These are phyloP conservation scores for Zaprionus africanus DNA, from an alignment of 1,140 invertebrate genomes.

Conservation along the genomic window DNA sequence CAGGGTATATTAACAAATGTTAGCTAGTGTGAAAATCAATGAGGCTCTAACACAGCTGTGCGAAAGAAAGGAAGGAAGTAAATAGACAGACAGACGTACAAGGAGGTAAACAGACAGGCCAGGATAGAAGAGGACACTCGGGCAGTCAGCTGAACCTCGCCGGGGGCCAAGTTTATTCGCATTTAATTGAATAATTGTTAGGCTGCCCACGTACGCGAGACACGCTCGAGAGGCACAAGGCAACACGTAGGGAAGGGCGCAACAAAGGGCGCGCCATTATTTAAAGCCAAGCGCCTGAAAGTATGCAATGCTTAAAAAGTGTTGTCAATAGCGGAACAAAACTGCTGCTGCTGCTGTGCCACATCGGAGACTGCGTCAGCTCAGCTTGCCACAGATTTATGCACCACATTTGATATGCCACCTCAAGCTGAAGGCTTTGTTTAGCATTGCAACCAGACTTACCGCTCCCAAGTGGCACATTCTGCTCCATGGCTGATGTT, in stretches of 20 bases:
- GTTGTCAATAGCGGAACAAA: conserved; percentile 12
- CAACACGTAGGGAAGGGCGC: neutral
- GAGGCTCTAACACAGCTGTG: conserved; percentile 37
- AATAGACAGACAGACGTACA: neutral
- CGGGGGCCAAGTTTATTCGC: conserved; percentile 65
- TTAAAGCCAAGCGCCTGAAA: conserved; percentile 41
- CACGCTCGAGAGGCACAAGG: conserved; percentile 3
- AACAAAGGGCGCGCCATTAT: neutral
- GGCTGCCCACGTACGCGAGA: conserved; percentile 62
- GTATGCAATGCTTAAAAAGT: conserved; percentile 31
- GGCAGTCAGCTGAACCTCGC: conserved; percentile 23
- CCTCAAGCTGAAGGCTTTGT: conserved; percentile 2
- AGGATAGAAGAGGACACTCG: neutral
- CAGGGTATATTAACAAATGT: conserved; percentile 42
- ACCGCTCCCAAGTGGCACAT: conserved; percentile 84
- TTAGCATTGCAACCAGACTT: conserved; percentile 58
- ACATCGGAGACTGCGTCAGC: conserved; percentile 62
- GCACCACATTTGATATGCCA: conserved; percentile 57
- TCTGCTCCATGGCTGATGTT: conserved; percentile 58
- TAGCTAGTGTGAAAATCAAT: conserved; percentile 58
- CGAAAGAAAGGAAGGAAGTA: conserved; percentile 4
- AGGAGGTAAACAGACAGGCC: neutral
- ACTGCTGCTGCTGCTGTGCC: conserved; percentile 1
- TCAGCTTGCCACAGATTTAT: conserved; percentile 56
- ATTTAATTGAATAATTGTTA: conserved; percentile 84